A percentile compares a stretch with the other conserved stretches of the same genome.
Evolutionary conservation across 2,113 vertebrate genomes (phyloP).

Genomic region (Epinephelus fuscoguttatus): DNA sequence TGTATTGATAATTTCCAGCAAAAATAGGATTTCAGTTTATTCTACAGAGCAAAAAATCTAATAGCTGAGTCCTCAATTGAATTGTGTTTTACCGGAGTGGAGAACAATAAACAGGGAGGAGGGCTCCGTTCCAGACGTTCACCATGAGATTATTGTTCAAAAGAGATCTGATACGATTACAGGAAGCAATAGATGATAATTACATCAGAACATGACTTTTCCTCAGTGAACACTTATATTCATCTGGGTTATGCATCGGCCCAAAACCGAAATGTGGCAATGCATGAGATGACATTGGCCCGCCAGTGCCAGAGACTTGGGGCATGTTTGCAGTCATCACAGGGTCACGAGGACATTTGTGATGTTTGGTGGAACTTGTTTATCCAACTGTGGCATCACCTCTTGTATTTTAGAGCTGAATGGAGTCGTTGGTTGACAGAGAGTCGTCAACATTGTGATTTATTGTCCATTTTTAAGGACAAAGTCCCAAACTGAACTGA

Average conservation of each 20-base stretch:
- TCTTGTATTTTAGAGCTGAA: background rate
- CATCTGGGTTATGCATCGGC: slow-evolving; percentile 83
- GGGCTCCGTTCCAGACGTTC: slow-evolving; percentile 91
- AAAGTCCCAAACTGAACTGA: background rate
- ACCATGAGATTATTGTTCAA: slow-evolving; percentile 94
- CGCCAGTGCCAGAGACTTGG: slow-evolving; percentile 29
- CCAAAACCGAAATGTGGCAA: slow-evolving; percentile 78
- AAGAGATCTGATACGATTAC: slow-evolving; percentile 94
- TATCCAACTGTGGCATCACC: background rate
- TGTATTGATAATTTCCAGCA: slow-evolving; percentile 99
- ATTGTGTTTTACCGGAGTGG: slow-evolving; percentile 96
- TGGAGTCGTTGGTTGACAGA: too few relatives aligned
- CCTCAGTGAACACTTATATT: slow-evolving; percentile 83
- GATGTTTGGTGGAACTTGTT: background rate
- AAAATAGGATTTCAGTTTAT: slow-evolving; percentile 98
- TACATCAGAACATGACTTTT: slow-evolving; percentile 92
- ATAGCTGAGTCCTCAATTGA: slow-evolving; percentile 93
- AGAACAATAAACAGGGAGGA: slow-evolving; percentile 97
- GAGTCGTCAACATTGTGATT: too few relatives aligned
- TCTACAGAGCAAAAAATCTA: slow-evolving; percentile 96
- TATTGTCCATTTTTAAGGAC: background rate
- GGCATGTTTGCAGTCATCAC: slow-evolving; percentile 47
- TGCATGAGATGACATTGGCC: slow-evolving; percentile 64
- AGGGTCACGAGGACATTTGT: slow-evolving; percentile 47
- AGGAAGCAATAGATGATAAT: slow-evolving; percentile 98